Evolutionary conservation across 2,888 invertebrate species (phyloP), one percentile per base, ranked within the genome.

Genomic region (Halictus ligatus): DNA sequence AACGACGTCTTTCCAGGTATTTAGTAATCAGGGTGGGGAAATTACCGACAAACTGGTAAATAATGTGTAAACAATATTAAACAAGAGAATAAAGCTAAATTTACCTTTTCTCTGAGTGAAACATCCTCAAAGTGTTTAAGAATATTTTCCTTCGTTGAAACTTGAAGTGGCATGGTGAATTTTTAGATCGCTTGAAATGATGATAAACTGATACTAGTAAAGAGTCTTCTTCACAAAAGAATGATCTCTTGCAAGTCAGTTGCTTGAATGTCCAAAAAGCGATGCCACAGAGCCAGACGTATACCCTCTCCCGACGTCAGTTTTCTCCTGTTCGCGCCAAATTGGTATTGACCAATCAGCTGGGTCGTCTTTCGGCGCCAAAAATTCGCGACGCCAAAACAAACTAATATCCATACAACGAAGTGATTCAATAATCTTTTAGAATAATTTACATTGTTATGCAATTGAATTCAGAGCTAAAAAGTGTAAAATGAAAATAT

Each of bases 111-210:
- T 50, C 92, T 92, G 13, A 95, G 89, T 5, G 89, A 92, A 35
- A 94, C 87, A 5, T 91, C 90, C 69, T 95, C 94, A 2, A 94
- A 80, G 21, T 91, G 89, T 67, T 91, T 92, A 15, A 89, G 91
- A 40, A 95, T 91, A 83, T 95, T 95, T 78, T 95, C 94, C 81
- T 95, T 95, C 25, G 93, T 95, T 0, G 94, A 94, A 21, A 92
- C 82, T 82, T 93, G 93, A 25, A 95, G 92, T 91, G 90, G 90
- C 90, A 94, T 94, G 58, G 46, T 92, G 69, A 69, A 69, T 10
- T 0, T 69, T 21, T 4, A 4, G 29, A 69, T 40, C 40, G 18
- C 8, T 69, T 21, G 40, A 40, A 21, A 40, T 3, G 1, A 69
- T n/a, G 13, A 1, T 7, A 13, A 54, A 58, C 3, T 40, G 6